Conservation (phyloP, 2,888 invertebrate genomes). For the Nephrotoma appendiculata region DNA sequence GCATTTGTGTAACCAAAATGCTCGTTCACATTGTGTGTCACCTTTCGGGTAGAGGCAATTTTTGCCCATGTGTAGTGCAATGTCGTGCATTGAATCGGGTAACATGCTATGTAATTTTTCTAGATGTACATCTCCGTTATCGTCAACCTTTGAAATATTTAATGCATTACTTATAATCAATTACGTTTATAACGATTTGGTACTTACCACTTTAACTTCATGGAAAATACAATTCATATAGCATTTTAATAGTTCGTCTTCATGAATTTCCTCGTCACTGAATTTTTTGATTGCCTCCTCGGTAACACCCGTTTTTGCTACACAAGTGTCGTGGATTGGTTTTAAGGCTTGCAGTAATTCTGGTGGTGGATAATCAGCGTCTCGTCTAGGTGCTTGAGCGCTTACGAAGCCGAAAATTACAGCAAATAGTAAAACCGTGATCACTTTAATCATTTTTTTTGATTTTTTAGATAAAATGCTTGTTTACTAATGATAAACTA, state of each 20-base stretch:
- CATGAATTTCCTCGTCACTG: constrained; percentile 22
- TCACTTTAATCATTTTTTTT: not conserved
- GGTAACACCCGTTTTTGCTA: constrained; percentile 18
- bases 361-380: constrained; percentile 20
- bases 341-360: constrained; percentile 15
- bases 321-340: constrained; percentile 19
- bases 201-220: constrained; percentile 16
- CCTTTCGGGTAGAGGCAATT: constrained; percentile 20
- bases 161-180: not conserved
- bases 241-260: constrained; percentile 22
- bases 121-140: constrained; percentile 21
- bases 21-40: constrained; percentile 20
- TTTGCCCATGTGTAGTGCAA: constrained; percentile 19
- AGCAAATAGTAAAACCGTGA: not conserved
- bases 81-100: constrained; percentile 17
- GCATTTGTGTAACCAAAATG: constrained; percentile 23
- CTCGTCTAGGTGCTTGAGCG: constrained; percentile 12
- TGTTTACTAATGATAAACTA: not conserved
- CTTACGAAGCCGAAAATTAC: not conserved
- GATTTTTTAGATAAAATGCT: not conserved
- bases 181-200: not conserved
- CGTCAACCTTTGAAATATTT: constrained; percentile 13
- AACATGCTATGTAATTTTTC: constrained; percentile 18
- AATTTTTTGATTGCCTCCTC: constrained; percentile 21
- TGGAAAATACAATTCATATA: constrained; percentile 24